Evolutionary conservation across 2,888 invertebrate species (phyloP).

Genomic region (Cynaeus angustus): DNA sequence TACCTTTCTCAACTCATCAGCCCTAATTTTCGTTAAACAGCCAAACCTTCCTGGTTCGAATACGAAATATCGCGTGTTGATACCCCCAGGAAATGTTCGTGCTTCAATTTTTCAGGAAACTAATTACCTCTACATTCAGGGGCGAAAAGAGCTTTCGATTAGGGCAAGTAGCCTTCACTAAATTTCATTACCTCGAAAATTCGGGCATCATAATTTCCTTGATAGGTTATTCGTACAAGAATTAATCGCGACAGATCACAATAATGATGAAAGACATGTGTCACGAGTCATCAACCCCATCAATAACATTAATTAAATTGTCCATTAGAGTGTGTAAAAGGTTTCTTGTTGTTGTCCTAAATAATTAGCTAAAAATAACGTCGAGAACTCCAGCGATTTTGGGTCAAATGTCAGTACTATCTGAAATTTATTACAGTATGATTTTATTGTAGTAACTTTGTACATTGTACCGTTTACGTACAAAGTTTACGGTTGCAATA

Average conservation of each 20-base stretch:
- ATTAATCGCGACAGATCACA: slow-evolving; percentile 10
- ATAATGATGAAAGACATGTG: slow-evolving; percentile 34
- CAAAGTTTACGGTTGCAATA: too few relatives aligned
- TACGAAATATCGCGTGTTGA: too few relatives aligned
- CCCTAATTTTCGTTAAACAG: too few relatives aligned
- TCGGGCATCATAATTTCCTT: slow-evolving; percentile 6
- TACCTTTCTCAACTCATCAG: too few relatives aligned
- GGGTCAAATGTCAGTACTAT: too few relatives aligned
- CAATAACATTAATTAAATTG: slow-evolving; percentile 28
- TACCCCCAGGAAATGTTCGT: too few relatives aligned
- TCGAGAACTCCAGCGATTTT: too few relatives aligned
- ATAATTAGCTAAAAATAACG: not conserved
- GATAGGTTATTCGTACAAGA: slow-evolving; percentile 15
- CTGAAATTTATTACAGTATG: too few relatives aligned
- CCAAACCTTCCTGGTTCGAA: too few relatives aligned
- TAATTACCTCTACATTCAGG: not conserved
- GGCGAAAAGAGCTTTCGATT: slow-evolving; percentile 19
- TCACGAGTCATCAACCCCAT: slow-evolving; percentile 27
- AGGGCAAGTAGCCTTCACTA: slow-evolving; percentile 3
- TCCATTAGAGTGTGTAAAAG: not conserved
- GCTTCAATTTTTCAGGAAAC: not conserved
- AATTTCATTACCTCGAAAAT: slow-evolving; percentile 6
- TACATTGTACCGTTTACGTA: too few relatives aligned
- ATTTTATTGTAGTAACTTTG: too few relatives aligned
- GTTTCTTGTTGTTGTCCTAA: not conserved